phyloP scores from a whole-genome alignment of 2,797 vertebrate genomes.

The Sibirionetta formosa region DNA sequence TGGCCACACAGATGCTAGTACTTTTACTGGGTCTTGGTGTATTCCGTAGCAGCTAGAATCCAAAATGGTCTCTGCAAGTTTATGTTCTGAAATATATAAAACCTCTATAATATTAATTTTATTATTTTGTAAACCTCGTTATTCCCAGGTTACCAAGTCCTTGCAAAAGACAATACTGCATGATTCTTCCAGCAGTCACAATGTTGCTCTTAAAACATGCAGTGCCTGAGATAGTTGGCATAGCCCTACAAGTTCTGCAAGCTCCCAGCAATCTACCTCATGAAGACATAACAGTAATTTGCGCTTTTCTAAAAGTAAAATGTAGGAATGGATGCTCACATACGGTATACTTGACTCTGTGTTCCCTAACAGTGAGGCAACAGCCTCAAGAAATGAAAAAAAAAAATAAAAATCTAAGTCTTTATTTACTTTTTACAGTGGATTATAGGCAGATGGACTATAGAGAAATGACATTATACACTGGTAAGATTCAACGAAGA shows the following conservation, averaged over 20 bases:
- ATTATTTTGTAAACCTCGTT: background rate
- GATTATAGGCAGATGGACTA: background rate
- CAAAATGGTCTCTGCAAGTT: background rate
- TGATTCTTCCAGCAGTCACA: background rate
- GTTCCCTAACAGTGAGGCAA: background rate
- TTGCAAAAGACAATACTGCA: background rate
- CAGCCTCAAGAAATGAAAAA: background rate
- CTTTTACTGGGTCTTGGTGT: background rate
- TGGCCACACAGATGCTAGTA: background rate
- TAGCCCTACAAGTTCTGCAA: background rate
- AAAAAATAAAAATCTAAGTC: background rate
- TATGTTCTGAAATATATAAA: background rate
- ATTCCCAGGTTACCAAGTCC: background rate
- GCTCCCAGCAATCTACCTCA: background rate
- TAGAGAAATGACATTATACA: constrained; percentile 15
- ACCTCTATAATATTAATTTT: background rate
- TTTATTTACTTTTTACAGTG: constrained; percentile 29
- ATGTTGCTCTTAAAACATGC: background rate
- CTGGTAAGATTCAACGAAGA: background rate
- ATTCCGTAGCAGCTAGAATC: background rate
- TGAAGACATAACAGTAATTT: background rate
- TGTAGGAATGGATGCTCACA: background rate
- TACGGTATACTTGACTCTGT: background rate
- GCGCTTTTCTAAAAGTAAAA: background rate
- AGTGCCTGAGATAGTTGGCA: background rate